Percentiles rank a stretch among this genome's conserved stretches.
Conservation (phyloP, 2,113 vertebrate species). For the Paralichthys olivaceus region DNA sequence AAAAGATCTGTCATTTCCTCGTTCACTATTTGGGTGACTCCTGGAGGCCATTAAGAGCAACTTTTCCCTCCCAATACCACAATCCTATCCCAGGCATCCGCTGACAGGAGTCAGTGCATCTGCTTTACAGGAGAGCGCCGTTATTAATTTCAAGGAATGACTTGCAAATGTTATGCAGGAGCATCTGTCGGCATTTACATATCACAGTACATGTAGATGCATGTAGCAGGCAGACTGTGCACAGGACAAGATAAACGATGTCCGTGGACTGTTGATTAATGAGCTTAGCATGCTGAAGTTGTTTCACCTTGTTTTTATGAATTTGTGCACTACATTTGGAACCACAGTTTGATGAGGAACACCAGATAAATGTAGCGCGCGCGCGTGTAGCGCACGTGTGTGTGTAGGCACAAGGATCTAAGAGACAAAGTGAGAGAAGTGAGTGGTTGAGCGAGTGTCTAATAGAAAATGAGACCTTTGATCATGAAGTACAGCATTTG, state of each 20-base stretch:
- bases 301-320: constrained; percentile 55
- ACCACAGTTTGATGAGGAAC: constrained; percentile 17
- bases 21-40: constrained; percentile 51
- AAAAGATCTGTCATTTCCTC: constrained; percentile 56
- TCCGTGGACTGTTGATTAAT: constrained; percentile 60
- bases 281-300: constrained; percentile 27
- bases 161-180: constrained; percentile 74
- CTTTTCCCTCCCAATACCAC: constrained; percentile 23
- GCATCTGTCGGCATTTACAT: constrained; percentile 77
- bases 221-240: constrained; percentile 19
- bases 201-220: constrained; percentile 52
- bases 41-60: constrained; percentile 55
- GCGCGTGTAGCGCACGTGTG: constrained; percentile 7
- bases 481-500: constrained; percentile 46
- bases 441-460: constrained; percentile 21
- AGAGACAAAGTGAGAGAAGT: constrained; percentile 30
- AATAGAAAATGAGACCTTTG: constrained; percentile 56
- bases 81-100: constrained; percentile 14
- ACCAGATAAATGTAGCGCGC: neutral
- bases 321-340: constrained; percentile 23
- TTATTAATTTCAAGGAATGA: constrained; percentile 60
- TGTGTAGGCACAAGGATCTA: constrained; percentile 23
- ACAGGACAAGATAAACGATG: constrained; percentile 32
- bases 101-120: constrained; percentile 31
- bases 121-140: constrained; percentile 39